Conservation (phyloP, 2,888 invertebrate genomes). For the Drosophila quasianomalipes region DNA sequence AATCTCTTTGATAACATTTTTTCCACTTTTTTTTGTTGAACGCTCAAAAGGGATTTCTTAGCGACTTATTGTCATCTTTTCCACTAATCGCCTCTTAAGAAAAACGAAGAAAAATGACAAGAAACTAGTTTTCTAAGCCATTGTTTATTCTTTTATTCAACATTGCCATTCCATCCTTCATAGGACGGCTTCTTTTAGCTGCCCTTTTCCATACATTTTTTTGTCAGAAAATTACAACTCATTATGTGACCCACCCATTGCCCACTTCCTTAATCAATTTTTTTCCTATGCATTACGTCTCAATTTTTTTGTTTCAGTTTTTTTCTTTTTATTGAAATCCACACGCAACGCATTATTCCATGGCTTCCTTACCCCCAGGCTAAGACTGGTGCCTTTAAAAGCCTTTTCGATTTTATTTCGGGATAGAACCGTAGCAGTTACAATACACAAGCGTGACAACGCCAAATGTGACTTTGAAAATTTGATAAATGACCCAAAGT, state of each 20-base stretch:
- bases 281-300: slow-evolving; percentile 42
- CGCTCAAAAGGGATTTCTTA: neutral
- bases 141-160: slow-evolving; percentile 17
- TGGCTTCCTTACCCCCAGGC: slow-evolving; percentile 1
- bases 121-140: slow-evolving; percentile 12
- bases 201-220: slow-evolving; percentile 11
- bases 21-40: neutral
- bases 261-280: slow-evolving; percentile 8
- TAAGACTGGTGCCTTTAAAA: slow-evolving; percentile 33
- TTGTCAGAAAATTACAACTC: slow-evolving; percentile 50
- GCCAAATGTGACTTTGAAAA: slow-evolving; percentile 84
- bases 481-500: slow-evolving; percentile 83
- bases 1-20: neutral
- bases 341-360: slow-evolving; percentile 56
- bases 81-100: neutral
- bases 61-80: neutral
- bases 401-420: slow-evolving; percentile 48
- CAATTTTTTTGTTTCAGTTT: slow-evolving; percentile 40
- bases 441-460: slow-evolving; percentile 76
- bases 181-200: neutral
- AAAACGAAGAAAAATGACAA: neutral
- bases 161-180: neutral
- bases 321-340: slow-evolving; percentile 62
- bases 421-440: slow-evolving; percentile 30
- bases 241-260: slow-evolving; percentile 34